A percentile compares a stretch with the other conserved stretches of the same genome.
phyloP scores from a whole-genome alignment of 2,113 vertebrate species.

The Embiotoca jacksoni region DNA sequence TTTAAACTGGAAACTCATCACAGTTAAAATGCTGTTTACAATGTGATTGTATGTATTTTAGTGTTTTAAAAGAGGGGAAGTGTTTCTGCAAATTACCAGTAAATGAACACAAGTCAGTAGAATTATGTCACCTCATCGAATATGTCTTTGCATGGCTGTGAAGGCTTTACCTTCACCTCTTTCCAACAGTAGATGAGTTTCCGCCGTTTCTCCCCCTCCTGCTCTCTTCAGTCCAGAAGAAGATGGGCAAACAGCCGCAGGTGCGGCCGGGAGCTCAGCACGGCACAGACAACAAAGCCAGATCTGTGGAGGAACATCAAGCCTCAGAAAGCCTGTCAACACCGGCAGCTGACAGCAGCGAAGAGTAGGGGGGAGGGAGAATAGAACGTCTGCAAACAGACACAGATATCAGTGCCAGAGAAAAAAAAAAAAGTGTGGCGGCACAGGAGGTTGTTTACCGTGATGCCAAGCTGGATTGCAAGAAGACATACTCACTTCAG shows the following conservation, averaged over 20 bases:
- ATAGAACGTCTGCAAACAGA: conserved; percentile 27
- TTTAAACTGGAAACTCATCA: neutral
- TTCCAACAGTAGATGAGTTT: conserved; percentile 11
- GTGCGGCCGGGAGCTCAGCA: conserved; percentile 53
- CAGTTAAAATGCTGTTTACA: neutral
- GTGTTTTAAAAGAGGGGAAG: too few species aligned
- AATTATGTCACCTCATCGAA: too few species aligned
- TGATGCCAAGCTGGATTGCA: neutral
- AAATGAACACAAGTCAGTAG: neutral
- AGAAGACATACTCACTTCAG: too few species aligned
- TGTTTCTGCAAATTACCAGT: too few species aligned
- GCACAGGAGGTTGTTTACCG: conserved; percentile 1
- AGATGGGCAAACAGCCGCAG: conserved; percentile 48
- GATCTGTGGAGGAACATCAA: conserved; percentile 45
- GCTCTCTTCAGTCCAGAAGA: conserved; percentile 7
- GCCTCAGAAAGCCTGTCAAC: conserved; percentile 48
- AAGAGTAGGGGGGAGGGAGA: conserved; percentile 3
- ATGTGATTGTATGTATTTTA: too few species aligned
- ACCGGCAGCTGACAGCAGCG: conserved; percentile 25
- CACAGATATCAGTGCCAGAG: conserved; percentile 24
- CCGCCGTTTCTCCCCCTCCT: neutral
- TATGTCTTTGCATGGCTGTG: neutral
- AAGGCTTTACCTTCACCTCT: conserved; percentile 20
- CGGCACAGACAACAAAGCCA: conserved; percentile 50
- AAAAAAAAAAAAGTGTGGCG: neutral